These are phyloP conservation scores for Zeus faber DNA, from an alignment of 2,113 vertebrate species.

Conservation along the genomic window DNA sequence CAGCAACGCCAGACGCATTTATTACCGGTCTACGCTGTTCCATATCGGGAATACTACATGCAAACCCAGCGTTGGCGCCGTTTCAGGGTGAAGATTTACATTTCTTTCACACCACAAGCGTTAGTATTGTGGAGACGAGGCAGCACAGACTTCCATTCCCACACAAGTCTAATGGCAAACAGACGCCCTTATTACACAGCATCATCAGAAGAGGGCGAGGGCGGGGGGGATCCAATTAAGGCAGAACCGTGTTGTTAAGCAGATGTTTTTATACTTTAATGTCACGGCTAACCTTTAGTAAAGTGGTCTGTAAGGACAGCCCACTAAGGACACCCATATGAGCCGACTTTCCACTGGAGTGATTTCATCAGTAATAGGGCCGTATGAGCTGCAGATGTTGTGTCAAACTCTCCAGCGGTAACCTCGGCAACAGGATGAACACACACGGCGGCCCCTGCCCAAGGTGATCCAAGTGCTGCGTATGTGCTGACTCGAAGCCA, in stretches of 20 bases:
- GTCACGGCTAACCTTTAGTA: constrained; percentile 64
- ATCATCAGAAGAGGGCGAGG: constrained; percentile 46
- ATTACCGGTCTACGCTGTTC: too few species aligned
- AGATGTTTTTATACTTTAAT: constrained; percentile 69
- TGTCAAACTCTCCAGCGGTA: constrained; percentile 60
- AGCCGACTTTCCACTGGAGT: constrained; percentile 70
- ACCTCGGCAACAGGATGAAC: constrained; percentile 65
- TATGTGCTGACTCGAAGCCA: constrained; percentile 60
- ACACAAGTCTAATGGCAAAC: constrained; percentile 70
- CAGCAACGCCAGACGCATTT: too few species aligned
- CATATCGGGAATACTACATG: too few species aligned
- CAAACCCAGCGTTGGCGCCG: too few species aligned
- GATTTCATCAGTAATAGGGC: constrained; percentile 74
- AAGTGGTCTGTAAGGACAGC: constrained; percentile 42
- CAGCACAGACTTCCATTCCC: constrained; percentile 13
- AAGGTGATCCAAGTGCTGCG: constrained; percentile 69
- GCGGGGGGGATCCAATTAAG: constrained; percentile 48
- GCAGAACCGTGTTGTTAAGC: constrained; percentile 54
- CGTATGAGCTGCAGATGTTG: constrained; percentile 76
- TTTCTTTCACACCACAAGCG: constrained; percentile 8
- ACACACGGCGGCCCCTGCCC: constrained; percentile 47
- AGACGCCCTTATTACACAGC: constrained; percentile 62
- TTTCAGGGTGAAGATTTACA: too few species aligned
- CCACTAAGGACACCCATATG: constrained; percentile 67
- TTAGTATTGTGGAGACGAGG: constrained; percentile 40